phyloP scores from a whole-genome alignment of 37 sponge, comb jelly and placozoan genomes.

The Tethya wilhelma region DNA sequence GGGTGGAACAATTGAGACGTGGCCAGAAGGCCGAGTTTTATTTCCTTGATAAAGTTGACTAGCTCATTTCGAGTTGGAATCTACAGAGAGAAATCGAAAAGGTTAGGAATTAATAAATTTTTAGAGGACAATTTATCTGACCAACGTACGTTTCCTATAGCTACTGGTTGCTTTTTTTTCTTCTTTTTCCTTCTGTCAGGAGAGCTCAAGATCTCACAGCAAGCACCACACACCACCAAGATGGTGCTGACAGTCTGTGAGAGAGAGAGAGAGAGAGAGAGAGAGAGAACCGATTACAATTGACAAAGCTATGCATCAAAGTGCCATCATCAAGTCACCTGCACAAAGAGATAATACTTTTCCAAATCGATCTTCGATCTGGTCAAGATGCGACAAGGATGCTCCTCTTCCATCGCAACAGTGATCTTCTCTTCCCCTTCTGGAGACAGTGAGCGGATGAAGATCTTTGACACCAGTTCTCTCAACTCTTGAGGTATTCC shows the following conservation, averaged over 20 bases:
- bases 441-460: too few species aligned
- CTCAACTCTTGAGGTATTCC: too few species aligned
- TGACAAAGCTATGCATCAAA: too few species aligned
- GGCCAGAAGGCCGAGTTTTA: neutral
- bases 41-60: constrained; percentile 1
- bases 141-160: neutral
- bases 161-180: constrained; percentile 35
- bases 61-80: neutral
- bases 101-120: neutral
- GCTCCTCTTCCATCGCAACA: too few species aligned
- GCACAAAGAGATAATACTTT: constrained; percentile 41
- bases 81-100: neutral
- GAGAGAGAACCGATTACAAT: too few species aligned
- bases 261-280: neutral
- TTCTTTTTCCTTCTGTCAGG: constrained; percentile 3
- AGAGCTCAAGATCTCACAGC: constrained; percentile 29
- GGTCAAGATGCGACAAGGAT: constrained; percentile 38
- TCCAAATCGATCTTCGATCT: constrained; percentile 33
- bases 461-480: too few species aligned
- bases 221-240: constrained; percentile 26
- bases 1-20: constrained; percentile 27
- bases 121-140: neutral
- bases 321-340: constrained; percentile 12
- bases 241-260: constrained; percentile 27
- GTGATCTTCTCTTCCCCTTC: too few species aligned